Conservation (phyloP, 2,888 invertebrate genomes). For the Xestobium rufovillosum region DNA sequence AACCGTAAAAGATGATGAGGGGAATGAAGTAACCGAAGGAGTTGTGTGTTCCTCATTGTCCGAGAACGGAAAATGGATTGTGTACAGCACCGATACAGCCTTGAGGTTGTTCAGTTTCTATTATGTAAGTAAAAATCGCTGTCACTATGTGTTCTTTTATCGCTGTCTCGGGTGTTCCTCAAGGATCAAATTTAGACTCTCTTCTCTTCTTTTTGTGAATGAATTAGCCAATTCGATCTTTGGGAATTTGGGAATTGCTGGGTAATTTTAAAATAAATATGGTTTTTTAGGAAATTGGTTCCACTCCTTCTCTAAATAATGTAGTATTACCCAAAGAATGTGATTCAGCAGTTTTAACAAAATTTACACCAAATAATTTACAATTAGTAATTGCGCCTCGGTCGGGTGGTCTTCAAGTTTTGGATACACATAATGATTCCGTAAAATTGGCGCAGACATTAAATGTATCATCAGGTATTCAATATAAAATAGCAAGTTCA, state of each 20-base stretch:
- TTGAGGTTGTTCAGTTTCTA: constrained; percentile 61
- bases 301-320: too few species aligned
- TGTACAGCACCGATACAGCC: constrained; percentile 63
- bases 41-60: constrained; percentile 66
- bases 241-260: too few species aligned
- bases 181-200: too few species aligned
- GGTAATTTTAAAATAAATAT: too few species aligned
- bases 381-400: constrained; percentile 42
- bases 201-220: too few species aligned
- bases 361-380: constrained; percentile 41
- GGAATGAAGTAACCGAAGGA: constrained; percentile 49
- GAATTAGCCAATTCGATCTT: too few species aligned
- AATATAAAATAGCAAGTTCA: too few species aligned
- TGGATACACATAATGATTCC: constrained; percentile 36
- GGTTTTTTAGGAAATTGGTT: too few species aligned
- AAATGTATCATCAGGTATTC: constrained; percentile 36
- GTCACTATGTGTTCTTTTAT: constrained; percentile 8
- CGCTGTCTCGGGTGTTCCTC: too few species aligned
- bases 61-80: constrained; percentile 61
- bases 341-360: constrained; percentile 36
- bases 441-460: constrained; percentile 40
- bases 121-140: constrained; percentile 40
- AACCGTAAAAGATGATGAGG: constrained; percentile 34
- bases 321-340: constrained; percentile 39
- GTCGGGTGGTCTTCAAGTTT: constrained; percentile 40